A percentile compares a stretch with the other conserved stretches of the same genome.
Conservation (phyloP, 2,797 vertebrate species). For the Diglossa cyanea region DNA sequence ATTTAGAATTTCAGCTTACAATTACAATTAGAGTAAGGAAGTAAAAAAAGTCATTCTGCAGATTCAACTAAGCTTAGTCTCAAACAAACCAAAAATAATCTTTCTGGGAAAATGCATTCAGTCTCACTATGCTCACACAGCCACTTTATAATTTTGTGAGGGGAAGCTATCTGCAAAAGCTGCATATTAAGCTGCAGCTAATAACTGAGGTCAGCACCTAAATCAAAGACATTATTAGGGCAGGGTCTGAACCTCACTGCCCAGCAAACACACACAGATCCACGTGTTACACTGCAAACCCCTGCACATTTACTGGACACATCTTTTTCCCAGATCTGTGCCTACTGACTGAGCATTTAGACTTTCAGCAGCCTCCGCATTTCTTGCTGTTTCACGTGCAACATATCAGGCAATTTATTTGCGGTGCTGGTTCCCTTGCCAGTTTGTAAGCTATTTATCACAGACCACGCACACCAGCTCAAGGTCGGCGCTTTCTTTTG, state of each 20-base stretch:
- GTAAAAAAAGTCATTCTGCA: neutral
- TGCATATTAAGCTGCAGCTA: neutral
- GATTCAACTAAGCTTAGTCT: neutral
- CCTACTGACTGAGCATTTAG: neutral
- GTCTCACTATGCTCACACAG: neutral
- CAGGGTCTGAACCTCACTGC: neutral
- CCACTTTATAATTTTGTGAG: neutral
- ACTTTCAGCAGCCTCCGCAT: neutral
- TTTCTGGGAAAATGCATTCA: neutral
- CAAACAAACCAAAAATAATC: neutral
- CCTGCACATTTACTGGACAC: neutral
- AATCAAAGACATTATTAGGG: neutral
- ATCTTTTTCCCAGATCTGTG: neutral
- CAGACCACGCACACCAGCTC: neutral
- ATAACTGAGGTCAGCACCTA: neutral
- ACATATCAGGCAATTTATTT: neutral
- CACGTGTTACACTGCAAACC: fast-evolving
- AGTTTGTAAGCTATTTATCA: neutral
- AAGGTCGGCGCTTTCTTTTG: neutral
- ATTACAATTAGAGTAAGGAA: slow-evolving; percentile 9
- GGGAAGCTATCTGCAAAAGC: neutral
- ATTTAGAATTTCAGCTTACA: neutral
- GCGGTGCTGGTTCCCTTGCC: neutral
- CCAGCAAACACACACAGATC: fast-evolving
- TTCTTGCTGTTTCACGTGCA: neutral